These are phyloP conservation scores for Romanogobio albipinnatus DNA, from an alignment of 2,113 vertebrate genomes.

Conservation along the genomic window DNA sequence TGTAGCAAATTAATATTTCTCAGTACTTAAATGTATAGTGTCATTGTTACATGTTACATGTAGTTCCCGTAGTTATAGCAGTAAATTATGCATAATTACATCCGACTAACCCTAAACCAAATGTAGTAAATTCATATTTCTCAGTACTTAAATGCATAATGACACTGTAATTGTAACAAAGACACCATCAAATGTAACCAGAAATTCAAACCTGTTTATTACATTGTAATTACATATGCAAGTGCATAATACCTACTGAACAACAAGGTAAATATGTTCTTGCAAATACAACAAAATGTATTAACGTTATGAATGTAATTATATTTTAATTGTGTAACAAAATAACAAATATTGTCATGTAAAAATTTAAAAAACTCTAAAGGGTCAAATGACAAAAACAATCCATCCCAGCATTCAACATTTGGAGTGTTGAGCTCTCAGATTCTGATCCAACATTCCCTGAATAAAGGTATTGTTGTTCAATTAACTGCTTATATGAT, in stretches of 20 bases:
- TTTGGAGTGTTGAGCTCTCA: constrained; percentile 11
- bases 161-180: no score
- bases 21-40: no score
- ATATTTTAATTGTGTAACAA: background rate
- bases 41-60: no score
- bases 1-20: no score
- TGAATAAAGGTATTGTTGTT: constrained; percentile 61
- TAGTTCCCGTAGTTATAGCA: no score
- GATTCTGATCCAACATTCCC: constrained; percentile 44
- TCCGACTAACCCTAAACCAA: no score
- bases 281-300: background rate
- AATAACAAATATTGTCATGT: background rate
- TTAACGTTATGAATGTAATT: background rate
- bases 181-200: no score
- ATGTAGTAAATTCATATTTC: no score
- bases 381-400: background rate
- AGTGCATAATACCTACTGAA: background rate
- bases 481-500: constrained; percentile 61
- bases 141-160: no score
- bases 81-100: no score
- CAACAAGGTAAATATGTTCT: background rate
- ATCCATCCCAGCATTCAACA: background rate
- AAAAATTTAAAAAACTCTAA: background rate
- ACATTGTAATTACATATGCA: background rate
- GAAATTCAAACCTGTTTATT: background rate